Percentiles rank a stretch among this genome's conserved stretches.
Conservation (phyloP, 2,888 invertebrate species). For the Acleris cristana region DNA sequence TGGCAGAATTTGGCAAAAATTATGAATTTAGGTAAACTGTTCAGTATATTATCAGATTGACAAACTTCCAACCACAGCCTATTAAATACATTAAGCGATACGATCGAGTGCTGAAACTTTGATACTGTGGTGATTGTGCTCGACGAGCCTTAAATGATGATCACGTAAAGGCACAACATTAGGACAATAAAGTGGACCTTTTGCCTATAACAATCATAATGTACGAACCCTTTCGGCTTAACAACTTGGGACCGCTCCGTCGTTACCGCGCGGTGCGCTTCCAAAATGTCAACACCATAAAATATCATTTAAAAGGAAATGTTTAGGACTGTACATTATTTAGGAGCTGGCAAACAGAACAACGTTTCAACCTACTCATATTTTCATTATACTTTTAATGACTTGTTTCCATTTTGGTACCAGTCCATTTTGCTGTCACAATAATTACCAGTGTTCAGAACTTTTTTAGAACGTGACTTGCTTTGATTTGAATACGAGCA, state of each 20-base stretch:
- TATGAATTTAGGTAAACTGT: neutral
- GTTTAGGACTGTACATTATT: constrained; percentile 46
- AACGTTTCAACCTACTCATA: constrained; percentile 23
- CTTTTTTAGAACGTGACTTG: constrained; percentile 23
- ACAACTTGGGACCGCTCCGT: constrained; percentile 60
- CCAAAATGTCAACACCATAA: constrained; percentile 62
- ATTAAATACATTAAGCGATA: constrained; percentile 14
- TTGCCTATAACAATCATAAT: constrained; percentile 74
- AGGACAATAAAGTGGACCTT: constrained; percentile 73
- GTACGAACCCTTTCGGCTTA: constrained; percentile 71
- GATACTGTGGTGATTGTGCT: constrained; percentile 40
- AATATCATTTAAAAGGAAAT: constrained; percentile 57
- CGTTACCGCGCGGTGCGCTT: constrained; percentile 54
- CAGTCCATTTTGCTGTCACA: constrained; percentile 19
- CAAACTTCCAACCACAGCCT: constrained; percentile 7
- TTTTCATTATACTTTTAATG: constrained; percentile 33
- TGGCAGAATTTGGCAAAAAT: neutral
- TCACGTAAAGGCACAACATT: constrained; percentile 71
- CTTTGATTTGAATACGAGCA: constrained; percentile 8
- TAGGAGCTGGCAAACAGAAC: constrained; percentile 30
- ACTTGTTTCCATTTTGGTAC: constrained; percentile 26
- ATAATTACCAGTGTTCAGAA: constrained; percentile 25
- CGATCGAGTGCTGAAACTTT: constrained; percentile 52
- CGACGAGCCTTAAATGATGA: constrained; percentile 62
- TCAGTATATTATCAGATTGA: neutral